A percentile compares a stretch with the other conserved stretches of the same genome.
Evolutionary conservation across 2,797 vertebrate genomes (phyloP).

Genomic region (Gymnocypris eckloni): DNA sequence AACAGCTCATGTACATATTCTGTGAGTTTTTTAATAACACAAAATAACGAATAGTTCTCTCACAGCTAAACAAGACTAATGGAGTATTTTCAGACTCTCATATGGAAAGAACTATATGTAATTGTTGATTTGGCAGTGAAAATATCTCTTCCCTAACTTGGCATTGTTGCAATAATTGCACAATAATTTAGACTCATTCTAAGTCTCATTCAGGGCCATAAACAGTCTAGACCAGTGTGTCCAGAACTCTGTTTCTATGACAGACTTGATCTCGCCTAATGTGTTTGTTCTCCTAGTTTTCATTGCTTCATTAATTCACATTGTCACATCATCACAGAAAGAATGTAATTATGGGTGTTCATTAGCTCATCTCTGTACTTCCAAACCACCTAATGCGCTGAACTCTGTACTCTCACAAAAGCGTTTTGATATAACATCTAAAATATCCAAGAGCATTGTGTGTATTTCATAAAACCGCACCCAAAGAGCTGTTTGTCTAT

Average conservation of each 20-base stretch:
- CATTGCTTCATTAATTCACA: constrained; percentile 23
- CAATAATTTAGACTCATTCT: constrained; percentile 16
- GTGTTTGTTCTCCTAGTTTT: constrained; percentile 14
- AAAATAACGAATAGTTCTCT: not conserved
- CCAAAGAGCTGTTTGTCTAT: not conserved
- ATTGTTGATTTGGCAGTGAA: not conserved
- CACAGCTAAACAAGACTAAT: constrained; percentile 7
- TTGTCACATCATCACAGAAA: constrained; percentile 25
- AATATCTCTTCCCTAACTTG: constrained; percentile 7
- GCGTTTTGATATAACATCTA: not conserved
- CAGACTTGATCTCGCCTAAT: not conserved
- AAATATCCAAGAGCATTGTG: not conserved
- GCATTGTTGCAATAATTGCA: constrained; percentile 12
- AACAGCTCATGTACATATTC: not conserved
- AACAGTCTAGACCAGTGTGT: not conserved
- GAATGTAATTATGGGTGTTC: constrained; percentile 10
- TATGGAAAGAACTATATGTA: constrained; percentile 14
- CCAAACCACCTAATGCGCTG: not conserved
- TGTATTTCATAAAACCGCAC: not conserved
- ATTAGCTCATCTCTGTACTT: not conserved
- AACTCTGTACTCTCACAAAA: not conserved
- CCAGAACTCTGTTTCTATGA: constrained; percentile 18
- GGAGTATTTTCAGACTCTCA: not conserved
- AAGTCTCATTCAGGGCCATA: constrained; percentile 2
- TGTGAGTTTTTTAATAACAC: not conserved